Conservation (phyloP, 2,888 invertebrate species). For the Tortrix viridana region DNA sequence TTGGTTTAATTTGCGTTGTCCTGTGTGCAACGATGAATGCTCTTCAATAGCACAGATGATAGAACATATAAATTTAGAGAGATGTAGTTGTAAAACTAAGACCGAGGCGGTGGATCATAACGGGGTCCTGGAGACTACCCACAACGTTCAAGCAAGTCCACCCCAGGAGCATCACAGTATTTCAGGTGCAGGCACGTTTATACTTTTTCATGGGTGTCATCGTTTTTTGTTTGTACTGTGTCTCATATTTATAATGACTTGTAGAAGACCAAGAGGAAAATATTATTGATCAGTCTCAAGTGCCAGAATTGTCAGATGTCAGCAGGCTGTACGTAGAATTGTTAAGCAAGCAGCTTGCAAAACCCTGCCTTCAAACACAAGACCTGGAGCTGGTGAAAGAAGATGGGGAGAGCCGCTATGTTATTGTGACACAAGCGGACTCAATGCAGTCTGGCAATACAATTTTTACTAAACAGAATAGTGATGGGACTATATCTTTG, state of each 20-base stretch:
- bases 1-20: constrained; percentile 82
- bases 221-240: background rate
- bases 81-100: constrained; percentile 52
- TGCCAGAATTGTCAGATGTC: constrained; percentile 45
- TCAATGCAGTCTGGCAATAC: constrained; percentile 49
- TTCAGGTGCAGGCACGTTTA: constrained; percentile 12
- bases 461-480: constrained; percentile 71
- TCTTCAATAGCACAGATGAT: constrained; percentile 81
- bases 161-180: constrained; percentile 17
- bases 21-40: constrained; percentile 83
- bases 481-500: constrained; percentile 74
- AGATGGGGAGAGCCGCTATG: constrained; percentile 61
- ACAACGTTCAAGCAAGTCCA: constrained; percentile 9
- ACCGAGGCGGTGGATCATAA: constrained; percentile 17
- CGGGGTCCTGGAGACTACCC: constrained; percentile 4
- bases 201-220: background rate
- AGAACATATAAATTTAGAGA: constrained; percentile 81
- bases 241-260: no score
- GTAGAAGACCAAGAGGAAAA: constrained; percentile 30
- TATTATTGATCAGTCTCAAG: constrained; percentile 37
- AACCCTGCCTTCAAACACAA: constrained; percentile 57
- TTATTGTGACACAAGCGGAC: constrained; percentile 60
- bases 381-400: constrained; percentile 65
- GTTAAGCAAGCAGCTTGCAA: constrained; percentile 55
- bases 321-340: constrained; percentile 67